Base-by-base conservation (phyloP, 1,140 invertebrate genomes). In the Nymphalis io region DNA sequence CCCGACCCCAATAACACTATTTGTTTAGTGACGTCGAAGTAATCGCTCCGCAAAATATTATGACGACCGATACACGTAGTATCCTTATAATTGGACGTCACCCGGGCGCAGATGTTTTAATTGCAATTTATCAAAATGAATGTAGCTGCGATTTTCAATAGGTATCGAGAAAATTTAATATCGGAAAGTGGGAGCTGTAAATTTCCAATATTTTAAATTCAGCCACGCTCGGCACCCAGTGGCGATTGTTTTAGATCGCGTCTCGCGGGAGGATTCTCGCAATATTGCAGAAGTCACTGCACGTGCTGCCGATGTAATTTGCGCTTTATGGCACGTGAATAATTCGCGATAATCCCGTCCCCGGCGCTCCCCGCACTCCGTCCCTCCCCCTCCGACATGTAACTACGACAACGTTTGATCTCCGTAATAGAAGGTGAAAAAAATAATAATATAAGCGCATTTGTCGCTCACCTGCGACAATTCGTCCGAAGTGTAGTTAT, bases 311-410 rank as follows among this genome's bases (percentile, higher is more conserved):
- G 63, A 83, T 82, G 78, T 88, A 91, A 91, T 91, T 89, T 87
- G 85, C 84, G 86, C 86, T 91, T 89, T 91, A 89, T 89, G 85
- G 82, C 76, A 91, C 84, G 88, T 89, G 81, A 88, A 89, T 89
- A 89, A 89, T 89, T 88, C 84, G 80, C 64, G 81, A 85, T 87
- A 87, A 88, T 88, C 83, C 82, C 76, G 8, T 55, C 59, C 42
- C 48, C 67, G 42, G 23, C 3, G 42, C 72, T 76, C 12, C 67
- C 68, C 66, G 8, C 48, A 48, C 60, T 16, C 40, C 44, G 8
- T 69, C 65, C 23, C 40, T 62, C 46, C 65, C 67, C 66, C 71
- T 73, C 73, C 75, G 58, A 39, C 42, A 68, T 74, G 85, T 90
- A 76, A 74, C 82, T 78, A 81, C 76, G 89, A 73, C 81, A 64